Evolutionary conservation across 2,797 vertebrate genomes (phyloP), one percentile per base, ranked within the genome.

Genomic region (Hapalemur alaotrensis): DNA sequence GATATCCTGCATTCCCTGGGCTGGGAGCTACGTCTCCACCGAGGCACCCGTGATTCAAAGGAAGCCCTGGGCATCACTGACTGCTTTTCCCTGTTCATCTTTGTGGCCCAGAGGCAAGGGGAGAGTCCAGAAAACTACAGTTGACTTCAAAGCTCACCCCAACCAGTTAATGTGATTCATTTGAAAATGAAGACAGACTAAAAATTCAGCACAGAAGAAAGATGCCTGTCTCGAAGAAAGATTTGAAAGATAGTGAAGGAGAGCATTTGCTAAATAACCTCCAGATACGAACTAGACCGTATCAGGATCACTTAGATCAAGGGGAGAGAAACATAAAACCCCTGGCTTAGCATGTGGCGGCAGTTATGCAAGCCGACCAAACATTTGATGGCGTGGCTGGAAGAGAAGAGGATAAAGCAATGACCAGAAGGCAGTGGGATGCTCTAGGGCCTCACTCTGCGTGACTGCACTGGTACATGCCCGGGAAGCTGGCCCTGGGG

Each of bases 221-320:
- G 50, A 28, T n/a, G 22, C 30, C 30, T 57, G 4, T 76, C 38
- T 20, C 35, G 28, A 3, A 79, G 43, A 50, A 12, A 83, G 9
- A 79, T 70, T 25, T 75, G 69, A 94, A 95, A 96, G 82, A 11
- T 1, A 85, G 23, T n/a, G 32, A 79, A 90, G 23, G 28, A 90
- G 25, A 91, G 2, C 35, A 35, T 89, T 82, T 83, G 61, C 38
- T 73, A 59, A 86, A 52, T 30, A 22, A 69, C 32, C 54, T 92
- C 48, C 54, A 61, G 22, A 30, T 52, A 57, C 12, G 12, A 80
- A 65, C 10, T 7, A 32, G 10, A 28, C 15, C 72, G 50, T 15
- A n/a, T n/a, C 43, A 52, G 73, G 52, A 7, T 25, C 78, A 46
- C 46, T 63, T 48, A 67, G n/a, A 48, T 61, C n/a, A 79, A 48